Evolutionary conservation across 1,140 invertebrate genomes (phyloP), one percentile per base, ranked within the genome.

Genomic region (Hylaeus volcanicus): DNA sequence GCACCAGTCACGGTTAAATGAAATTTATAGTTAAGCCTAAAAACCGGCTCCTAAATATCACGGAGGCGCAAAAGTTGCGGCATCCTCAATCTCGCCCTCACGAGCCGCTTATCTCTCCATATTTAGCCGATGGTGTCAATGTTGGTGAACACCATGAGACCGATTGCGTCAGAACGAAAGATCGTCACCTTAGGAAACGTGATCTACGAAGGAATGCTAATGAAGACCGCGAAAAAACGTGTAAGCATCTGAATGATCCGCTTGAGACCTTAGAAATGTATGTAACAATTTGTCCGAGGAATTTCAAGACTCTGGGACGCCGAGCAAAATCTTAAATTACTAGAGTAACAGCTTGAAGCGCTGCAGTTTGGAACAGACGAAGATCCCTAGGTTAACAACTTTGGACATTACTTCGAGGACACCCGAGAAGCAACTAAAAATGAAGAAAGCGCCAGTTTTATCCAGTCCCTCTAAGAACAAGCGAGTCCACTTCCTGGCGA

Each of bases 51-150:
- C 6, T 11, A 60, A 53, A 64, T 41, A 56, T 51, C 58, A 60
- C 56, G 61, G 51, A n/a, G 0, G 12, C 14, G 45, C 39, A 71
- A 86, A 86, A 79, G 6, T 26, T 58, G 58, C 11, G 41, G 68
- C 39, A 70, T 12, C 56, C 37, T 37, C 37, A 26, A 6, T 9
- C 37, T 5, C 58, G 48, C 15, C 43, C 37, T 81, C 39, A 26
- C 63, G 39, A 73, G 43, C 48, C 56, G 45, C 58, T 72, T 53
- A 72, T 80, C 63, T 51, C 37, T 58, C 72, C 80, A 74, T 86
- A 86, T 86, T 86, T 86, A 76, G 84, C 2, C 11, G 84, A 79
- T 64, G 74, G 74, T 86, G 65, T 74, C 80, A 76, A 2, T 71
- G 56, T 82, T 85, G 71, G 51, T 37, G 60, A 74, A 83, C 72